phyloP scores from a whole-genome alignment of 2,888 invertebrate species.

The Pachymerium ferrugineum region DNA sequence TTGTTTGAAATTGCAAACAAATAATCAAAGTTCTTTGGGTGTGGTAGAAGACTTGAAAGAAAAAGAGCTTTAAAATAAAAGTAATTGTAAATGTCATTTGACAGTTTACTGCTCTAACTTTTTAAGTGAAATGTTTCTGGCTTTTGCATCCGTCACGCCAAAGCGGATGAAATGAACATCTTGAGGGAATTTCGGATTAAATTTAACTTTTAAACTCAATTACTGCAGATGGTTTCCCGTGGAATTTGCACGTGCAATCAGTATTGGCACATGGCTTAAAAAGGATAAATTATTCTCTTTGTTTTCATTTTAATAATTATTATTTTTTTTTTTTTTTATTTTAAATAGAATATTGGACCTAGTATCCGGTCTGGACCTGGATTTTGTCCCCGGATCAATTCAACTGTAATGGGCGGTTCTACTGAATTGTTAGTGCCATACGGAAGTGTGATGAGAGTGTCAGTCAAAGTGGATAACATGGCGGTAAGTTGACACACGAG shows the following conservation, averaged over 20 bases:
- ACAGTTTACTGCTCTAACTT: background rate
- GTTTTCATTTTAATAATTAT: background rate
- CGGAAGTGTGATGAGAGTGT: constrained; percentile 80
- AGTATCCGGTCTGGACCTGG: constrained; percentile 90
- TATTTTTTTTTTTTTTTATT: constrained; percentile 29
- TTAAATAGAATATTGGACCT: constrained; percentile 70
- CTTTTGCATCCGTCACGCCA: no score
- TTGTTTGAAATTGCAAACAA: background rate
- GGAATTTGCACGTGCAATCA: no score
- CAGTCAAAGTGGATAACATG: constrained; percentile 90
- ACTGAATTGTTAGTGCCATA: constrained; percentile 88
- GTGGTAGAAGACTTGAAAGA: no score
- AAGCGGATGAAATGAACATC: no score
- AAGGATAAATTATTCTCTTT: background rate
- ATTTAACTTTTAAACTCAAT: no score
- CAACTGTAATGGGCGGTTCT: constrained; percentile 70
- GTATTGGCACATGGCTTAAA: background rate
- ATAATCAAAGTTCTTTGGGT: constrained; percentile 2
- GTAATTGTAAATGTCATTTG: no score
- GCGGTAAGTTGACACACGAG: constrained; percentile 51
- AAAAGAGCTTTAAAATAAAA: no score
- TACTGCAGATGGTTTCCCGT: no score
- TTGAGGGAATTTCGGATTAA: no score
- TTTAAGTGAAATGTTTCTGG: no score
- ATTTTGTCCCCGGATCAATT: constrained; percentile 90